These are phyloP conservation scores for Zygothrica quintamaculata DNA, from an alignment of 2,888 invertebrate species.

Conservation along the genomic window DNA sequence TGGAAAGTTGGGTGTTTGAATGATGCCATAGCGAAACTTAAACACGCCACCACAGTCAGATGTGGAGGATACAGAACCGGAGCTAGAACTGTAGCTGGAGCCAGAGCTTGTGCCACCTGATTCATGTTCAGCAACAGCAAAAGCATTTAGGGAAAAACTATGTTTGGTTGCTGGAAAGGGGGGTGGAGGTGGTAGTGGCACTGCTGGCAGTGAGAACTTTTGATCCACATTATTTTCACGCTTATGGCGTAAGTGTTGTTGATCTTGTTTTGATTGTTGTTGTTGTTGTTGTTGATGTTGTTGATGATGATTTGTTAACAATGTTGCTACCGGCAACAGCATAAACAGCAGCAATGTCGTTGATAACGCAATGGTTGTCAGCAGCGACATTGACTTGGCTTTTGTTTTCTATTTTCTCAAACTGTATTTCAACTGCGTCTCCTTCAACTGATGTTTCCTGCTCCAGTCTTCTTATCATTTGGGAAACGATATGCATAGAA, in stretches of 20 bases:
- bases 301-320: constrained; percentile 38
- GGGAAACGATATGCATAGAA: constrained; percentile 36
- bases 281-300: constrained; percentile 24
- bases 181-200: constrained; percentile 80
- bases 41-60: constrained; percentile 88
- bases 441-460: constrained; percentile 23
- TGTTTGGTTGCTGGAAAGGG: constrained; percentile 70
- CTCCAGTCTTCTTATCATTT: constrained; percentile 55
- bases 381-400: constrained; percentile 74
- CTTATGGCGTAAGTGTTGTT: constrained; percentile 32
- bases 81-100: constrained; percentile 2
- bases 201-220: constrained; percentile 76
- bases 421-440: constrained; percentile 23
- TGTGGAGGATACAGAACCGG: constrained; percentile 21
- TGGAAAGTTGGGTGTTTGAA: constrained; percentile 94
- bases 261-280: constrained; percentile 11
- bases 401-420: constrained; percentile 30
- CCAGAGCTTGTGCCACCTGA: constrained; percentile 11
- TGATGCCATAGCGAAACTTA: constrained; percentile 88
- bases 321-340: constrained; percentile 48
- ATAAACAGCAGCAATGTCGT: constrained; percentile 63
- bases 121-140: constrained; percentile 53
- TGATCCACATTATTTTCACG: constrained; percentile 61
- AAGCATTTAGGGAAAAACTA: constrained; percentile 70
- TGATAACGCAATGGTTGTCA: constrained; percentile 56